phyloP scores from a whole-genome alignment of 2,113 vertebrate species.

The Ceuthmochares aereus region DNA sequence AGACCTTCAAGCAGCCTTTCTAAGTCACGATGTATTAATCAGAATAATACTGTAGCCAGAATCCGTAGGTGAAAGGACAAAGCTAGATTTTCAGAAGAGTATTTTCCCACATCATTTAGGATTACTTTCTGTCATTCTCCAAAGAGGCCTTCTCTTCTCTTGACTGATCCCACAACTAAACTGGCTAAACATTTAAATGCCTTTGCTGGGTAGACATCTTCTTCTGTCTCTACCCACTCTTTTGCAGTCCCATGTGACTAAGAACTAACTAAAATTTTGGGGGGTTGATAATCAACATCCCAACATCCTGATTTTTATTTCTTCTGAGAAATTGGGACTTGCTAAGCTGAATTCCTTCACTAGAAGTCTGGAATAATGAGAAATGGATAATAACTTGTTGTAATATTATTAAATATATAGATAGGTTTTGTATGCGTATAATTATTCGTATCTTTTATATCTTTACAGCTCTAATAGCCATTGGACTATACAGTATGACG shows the following conservation, averaged over 20 bases:
- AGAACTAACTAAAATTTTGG: neutral
- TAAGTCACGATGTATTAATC: constrained; percentile 41
- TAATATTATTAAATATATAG: neutral
- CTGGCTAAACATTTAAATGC: neutral
- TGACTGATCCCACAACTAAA: neutral
- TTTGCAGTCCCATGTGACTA: neutral
- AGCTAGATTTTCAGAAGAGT: neutral
- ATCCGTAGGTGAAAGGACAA: neutral
- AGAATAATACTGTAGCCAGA: constrained; percentile 28
- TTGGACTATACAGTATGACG: constrained; percentile 94
- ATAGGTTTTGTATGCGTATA: neutral
- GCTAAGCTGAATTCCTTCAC: neutral
- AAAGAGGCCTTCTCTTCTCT: neutral
- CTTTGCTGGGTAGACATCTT: neutral
- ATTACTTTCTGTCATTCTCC: constrained; percentile 23
- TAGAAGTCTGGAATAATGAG: neutral
- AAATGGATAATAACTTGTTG: neutral
- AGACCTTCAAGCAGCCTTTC: neutral
- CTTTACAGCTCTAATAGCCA: constrained; percentile 92
- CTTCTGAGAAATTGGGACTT: neutral
- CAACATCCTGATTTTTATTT: neutral
- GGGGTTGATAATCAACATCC: neutral
- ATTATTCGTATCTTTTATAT: neutral
- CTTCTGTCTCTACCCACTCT: neutral
- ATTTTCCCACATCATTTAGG: constrained; percentile 18